These are phyloP conservation scores for Trichogramma evanescens DNA, from an alignment of 2,888 invertebrate species.

Conservation along the genomic window DNA sequence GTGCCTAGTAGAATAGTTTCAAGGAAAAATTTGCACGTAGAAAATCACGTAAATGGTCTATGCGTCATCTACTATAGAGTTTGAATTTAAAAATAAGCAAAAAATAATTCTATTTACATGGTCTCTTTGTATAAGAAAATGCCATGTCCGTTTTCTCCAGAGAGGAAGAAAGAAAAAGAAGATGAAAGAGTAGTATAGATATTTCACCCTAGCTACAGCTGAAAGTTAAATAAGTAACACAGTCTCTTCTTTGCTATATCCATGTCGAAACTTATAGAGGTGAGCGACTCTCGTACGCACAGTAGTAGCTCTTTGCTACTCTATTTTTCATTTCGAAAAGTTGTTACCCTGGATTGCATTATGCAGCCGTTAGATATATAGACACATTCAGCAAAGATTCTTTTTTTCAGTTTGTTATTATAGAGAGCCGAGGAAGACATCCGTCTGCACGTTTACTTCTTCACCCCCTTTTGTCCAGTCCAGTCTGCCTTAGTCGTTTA, in stretches of 20 bases:
- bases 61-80: too few relatives aligned
- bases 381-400: too few relatives aligned
- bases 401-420: too few relatives aligned
- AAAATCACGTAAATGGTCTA: too few relatives aligned
- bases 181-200: neutral
- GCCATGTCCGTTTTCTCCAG: neutral
- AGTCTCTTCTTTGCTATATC: constrained; percentile 23
- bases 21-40: too few relatives aligned
- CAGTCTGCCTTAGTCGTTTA: too few relatives aligned
- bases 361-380: constrained; percentile 26
- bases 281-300: neutral
- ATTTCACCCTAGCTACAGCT: too few relatives aligned
- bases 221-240: constrained; percentile 34
- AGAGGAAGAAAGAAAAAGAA: constrained; percentile 9
- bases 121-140: neutral
- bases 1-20: too few relatives aligned
- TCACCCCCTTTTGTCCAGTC: too few relatives aligned
- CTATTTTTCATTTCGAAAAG: constrained; percentile 39
- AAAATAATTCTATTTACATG: constrained; percentile 23
- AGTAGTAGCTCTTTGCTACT: constrained; percentile 22
- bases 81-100: neutral
- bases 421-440: too few relatives aligned
- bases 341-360: constrained; percentile 34
- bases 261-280: constrained; percentile 19
- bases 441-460: too few relatives aligned